phyloP scores from a whole-genome alignment of 1,140 invertebrate genomes.

The Theocolax elegans region DNA sequence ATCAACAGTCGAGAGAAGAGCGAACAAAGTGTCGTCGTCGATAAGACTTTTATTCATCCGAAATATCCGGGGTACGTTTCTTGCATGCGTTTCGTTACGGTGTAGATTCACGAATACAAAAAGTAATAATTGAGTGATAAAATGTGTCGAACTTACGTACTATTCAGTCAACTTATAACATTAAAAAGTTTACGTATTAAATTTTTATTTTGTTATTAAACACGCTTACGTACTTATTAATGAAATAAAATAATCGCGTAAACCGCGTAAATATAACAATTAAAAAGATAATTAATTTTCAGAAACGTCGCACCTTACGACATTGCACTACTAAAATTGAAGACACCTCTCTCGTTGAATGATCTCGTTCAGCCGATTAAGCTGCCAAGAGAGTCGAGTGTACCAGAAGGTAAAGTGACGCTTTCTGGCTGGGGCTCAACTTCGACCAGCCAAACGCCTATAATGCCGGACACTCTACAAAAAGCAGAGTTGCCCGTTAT shows the following conservation, averaged over 20 bases:
- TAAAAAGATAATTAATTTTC: too few species aligned
- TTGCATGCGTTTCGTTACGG: neutral
- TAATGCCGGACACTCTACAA: constrained; percentile 50
- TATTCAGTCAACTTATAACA: too few species aligned
- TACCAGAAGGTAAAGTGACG: constrained; percentile 59
- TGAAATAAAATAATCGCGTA: too few species aligned
- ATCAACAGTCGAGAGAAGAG: constrained; percentile 49
- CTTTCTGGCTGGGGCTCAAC: constrained; percentile 68
- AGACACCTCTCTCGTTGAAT: constrained; percentile 68
- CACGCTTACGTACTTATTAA: too few species aligned
- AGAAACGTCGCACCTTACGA: constrained; percentile 71
- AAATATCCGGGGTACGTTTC: constrained; percentile 52
- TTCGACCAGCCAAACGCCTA: constrained; percentile 36
- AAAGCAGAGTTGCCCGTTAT: constrained; percentile 53
- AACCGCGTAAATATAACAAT: too few species aligned
- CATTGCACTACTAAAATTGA: constrained; percentile 72
- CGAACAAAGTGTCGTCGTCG: constrained; percentile 64
- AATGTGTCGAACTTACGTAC: too few species aligned
- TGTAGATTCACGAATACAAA: too few species aligned
- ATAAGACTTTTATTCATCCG: constrained; percentile 64
- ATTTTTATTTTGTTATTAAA: too few species aligned
- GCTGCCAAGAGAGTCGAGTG: constrained; percentile 61
- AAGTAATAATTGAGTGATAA: too few species aligned
- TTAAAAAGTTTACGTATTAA: too few species aligned
- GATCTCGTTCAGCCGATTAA: constrained; percentile 67